These are phyloP conservation scores for Takifugu bimaculatus DNA, from an alignment of 2,113 vertebrate species.

Conservation along the genomic window DNA sequence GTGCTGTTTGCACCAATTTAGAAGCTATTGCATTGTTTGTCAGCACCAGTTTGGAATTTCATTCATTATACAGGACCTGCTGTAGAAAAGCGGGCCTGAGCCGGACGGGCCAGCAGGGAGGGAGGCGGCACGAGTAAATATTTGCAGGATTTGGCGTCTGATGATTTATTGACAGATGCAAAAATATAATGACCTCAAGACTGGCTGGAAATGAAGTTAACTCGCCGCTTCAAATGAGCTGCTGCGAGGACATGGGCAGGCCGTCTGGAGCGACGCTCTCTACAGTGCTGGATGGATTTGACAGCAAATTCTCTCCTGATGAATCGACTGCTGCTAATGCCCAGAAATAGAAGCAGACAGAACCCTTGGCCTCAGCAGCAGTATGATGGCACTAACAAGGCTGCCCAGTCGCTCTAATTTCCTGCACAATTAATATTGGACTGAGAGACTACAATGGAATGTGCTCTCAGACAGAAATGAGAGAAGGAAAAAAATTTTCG, in stretches of 20 bases:
- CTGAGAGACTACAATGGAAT: constrained; percentile 28
- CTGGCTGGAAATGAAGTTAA: constrained; percentile 35
- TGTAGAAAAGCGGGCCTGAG: constrained; percentile 25
- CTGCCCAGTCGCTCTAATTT: constrained; percentile 55
- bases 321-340: constrained; percentile 67
- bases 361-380: constrained; percentile 44
- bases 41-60: constrained; percentile 70
- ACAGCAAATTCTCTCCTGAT: constrained; percentile 57
- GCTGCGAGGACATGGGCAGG: constrained; percentile 23
- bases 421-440: constrained; percentile 69
- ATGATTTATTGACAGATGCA: constrained; percentile 43
- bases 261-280: constrained; percentile 41
- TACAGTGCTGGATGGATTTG: constrained; percentile 32
- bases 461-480: constrained; percentile 45
- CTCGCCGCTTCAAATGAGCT: constrained; percentile 46
- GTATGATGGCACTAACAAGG: constrained; percentile 54
- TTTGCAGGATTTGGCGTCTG: constrained; percentile 32
- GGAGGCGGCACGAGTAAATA: constrained; percentile 17
- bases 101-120: constrained; percentile 21
- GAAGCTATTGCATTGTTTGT: constrained; percentile 71
- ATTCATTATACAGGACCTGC: constrained; percentile 63
- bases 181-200: constrained; percentile 3
- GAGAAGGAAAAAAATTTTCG: constrained; percentile 29
- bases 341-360: constrained; percentile 53
- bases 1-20: constrained; percentile 75